phyloP scores from a whole-genome alignment of 2,113 vertebrate species.

The Xyrauchen texanus region DNA sequence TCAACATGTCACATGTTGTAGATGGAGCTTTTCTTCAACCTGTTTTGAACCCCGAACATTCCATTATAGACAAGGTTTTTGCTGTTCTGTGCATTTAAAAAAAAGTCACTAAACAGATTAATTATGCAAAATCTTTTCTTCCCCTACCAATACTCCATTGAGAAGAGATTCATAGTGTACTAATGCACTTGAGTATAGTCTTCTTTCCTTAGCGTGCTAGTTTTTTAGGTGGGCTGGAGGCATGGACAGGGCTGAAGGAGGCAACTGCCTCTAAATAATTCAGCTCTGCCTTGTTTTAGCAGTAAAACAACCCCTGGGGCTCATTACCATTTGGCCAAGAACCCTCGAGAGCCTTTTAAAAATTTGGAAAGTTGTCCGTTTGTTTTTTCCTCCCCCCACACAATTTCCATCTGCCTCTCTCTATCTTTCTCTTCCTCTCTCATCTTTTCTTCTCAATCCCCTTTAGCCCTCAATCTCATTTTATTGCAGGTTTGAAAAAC shows the following conservation, averaged over 20 bases:
- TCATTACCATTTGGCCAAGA: constrained; percentile 76
- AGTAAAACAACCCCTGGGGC: constrained; percentile 73
- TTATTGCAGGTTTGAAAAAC: constrained; percentile 10
- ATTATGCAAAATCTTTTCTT: no score
- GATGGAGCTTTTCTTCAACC: no score
- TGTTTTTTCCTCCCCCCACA: constrained; percentile 50
- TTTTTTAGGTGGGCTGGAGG: constrained; percentile 7
- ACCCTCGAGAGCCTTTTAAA: constrained; percentile 69
- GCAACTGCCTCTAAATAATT: constrained; percentile 68
- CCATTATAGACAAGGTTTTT: not conserved
- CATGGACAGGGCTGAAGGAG: not conserved
- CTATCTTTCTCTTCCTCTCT: constrained; percentile 24
- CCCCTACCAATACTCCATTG: no score
- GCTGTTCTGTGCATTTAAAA: not conserved
- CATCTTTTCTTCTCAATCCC: constrained; percentile 47
- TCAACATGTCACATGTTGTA: no score
- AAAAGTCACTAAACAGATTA: not conserved
- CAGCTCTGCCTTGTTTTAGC: constrained; percentile 69
- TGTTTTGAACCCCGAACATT: not conserved
- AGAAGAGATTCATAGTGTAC: no score
- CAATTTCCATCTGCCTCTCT: no score
- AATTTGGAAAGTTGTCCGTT: constrained; percentile 66
- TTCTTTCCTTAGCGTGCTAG: not conserved
- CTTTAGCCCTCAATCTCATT: constrained; percentile 17
- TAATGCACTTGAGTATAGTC: constrained; percentile 10